Evolutionary conservation across 2,888 invertebrate species (phyloP), one percentile per base, ranked within the genome.

Genomic region (Caprella mutica): DNA sequence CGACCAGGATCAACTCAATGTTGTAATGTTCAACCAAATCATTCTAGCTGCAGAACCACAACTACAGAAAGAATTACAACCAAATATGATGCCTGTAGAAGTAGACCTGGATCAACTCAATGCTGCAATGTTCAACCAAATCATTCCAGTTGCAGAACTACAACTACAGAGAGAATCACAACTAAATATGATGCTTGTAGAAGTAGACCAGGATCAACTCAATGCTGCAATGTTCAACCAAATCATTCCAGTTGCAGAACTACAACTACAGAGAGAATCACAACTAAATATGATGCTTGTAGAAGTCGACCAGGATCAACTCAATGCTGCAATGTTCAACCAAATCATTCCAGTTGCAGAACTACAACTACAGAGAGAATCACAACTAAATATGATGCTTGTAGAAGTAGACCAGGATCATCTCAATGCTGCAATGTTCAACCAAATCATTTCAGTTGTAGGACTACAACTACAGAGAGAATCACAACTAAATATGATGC

Each of bases 61-160:
- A 40, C 40, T 42, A 30, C 52, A 8, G 14, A 2, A 21, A 24
- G 43, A 17, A 19, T 26, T 17, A 53, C 54, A 24, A 30, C 38
- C 2, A 35, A 43, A 38, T 53, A 24, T 3, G 55, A 48, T 19
- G 42, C 40, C 8, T 59, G 61, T 42, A 23, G 21, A 5, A 52
- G 17, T 5, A 58, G 30, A n/a, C 58, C 61, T 5, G 61, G 61
- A 3, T 46, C 61, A 12, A 35, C 30, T 35, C 40, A 52, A 8
- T 59, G 59, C 30, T 59, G 59, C 40, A 5, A 26, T 5, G 29
- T 23, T n/a, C 56, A 56, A 21, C 59, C 56, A 21, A 30, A 24
- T 5, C 52, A 59, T 26, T 27, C 38, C n/a, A 27, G 46, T 9
- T 58, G 55, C n/a, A 44, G 52, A n/a, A n/a, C n/a, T n/a, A n/a